A percentile compares a stretch with the other conserved stretches of the same genome.
Conservation (phyloP, 2,888 invertebrate species). For the Halictus quadricinctus region DNA sequence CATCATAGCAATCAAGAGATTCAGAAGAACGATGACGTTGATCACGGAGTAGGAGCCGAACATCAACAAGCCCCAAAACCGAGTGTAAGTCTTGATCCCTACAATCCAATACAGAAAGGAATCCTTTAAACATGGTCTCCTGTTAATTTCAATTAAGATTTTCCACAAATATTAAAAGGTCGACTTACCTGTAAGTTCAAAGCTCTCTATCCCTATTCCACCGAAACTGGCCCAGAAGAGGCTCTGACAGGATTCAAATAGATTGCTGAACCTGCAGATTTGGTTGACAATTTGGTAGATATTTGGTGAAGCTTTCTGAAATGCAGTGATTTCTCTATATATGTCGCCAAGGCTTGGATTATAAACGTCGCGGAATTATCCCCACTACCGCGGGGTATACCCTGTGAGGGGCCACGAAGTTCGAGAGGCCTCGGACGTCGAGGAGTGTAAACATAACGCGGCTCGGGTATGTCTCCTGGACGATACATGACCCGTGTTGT, state of each 20-base stretch:
- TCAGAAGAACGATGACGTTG: constrained; percentile 96
- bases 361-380: too few relatives aligned
- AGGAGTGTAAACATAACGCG: too few relatives aligned
- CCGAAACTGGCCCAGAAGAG: constrained; percentile 98
- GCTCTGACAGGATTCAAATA: constrained; percentile 97
- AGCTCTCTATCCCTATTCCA: constrained; percentile 93
- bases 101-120: neutral
- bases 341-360: too few relatives aligned
- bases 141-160: neutral
- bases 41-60: constrained; percentile 98
- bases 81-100: constrained; percentile 92
- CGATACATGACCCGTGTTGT: too few relatives aligned
- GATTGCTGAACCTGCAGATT: constrained; percentile 84
- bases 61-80: constrained; percentile 98
- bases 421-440: too few relatives aligned
- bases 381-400: too few relatives aligned
- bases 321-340: neutral
- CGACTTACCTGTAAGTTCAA: constrained; percentile 88
- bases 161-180: neutral
- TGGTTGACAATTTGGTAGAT: neutral
- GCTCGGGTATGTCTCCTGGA: too few relatives aligned
- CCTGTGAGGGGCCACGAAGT: too few relatives aligned
- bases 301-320: neutral
- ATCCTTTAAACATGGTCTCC: neutral
- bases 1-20: constrained; percentile 99